These are phyloP conservation scores for Echinops telfairi DNA, from an alignment of 2,113 vertebrate genomes.

Conservation along the genomic window DNA sequence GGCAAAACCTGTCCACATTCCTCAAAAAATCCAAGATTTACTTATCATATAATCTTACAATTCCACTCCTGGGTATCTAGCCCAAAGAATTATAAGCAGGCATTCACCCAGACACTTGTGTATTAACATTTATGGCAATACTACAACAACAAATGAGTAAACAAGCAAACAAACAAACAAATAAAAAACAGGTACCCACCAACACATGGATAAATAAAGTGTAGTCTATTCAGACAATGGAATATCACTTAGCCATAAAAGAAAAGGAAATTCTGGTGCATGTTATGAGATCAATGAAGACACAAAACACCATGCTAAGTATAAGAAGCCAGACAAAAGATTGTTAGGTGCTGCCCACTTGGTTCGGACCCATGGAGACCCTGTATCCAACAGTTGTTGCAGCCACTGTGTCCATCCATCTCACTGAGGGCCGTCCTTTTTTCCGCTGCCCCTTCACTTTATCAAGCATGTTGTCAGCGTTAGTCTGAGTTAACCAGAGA, in stretches of 20 bases:
- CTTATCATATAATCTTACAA: too few relatives aligned
- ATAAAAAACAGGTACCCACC: fast-evolving
- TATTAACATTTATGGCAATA: fast-evolving
- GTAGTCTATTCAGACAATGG: fast-evolving
- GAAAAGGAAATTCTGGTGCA: too few relatives aligned
- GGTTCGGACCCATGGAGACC: too few relatives aligned
- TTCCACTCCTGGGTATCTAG: background rate
- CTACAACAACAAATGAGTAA: fast-evolving
- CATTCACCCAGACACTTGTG: fast-evolving
- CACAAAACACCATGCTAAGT: background rate
- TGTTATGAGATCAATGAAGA: fast-evolving
- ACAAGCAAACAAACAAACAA: background rate
- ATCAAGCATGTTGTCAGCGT: too few relatives aligned
- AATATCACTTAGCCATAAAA: background rate
- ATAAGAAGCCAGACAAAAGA: background rate
- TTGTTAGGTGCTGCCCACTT: too few relatives aligned
- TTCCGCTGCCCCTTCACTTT: too few relatives aligned
- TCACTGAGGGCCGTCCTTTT: too few relatives aligned
- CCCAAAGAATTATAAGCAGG: fast-evolving
- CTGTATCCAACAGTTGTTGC: too few relatives aligned
- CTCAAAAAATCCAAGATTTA: background rate
- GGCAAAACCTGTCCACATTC: background rate
- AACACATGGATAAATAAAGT: background rate
- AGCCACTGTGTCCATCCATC: too few relatives aligned
- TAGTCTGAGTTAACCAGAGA: too few relatives aligned